These are phyloP conservation scores for Cantharis nigra DNA, from an alignment of 2,888 invertebrate genomes.

Conservation along the genomic window DNA sequence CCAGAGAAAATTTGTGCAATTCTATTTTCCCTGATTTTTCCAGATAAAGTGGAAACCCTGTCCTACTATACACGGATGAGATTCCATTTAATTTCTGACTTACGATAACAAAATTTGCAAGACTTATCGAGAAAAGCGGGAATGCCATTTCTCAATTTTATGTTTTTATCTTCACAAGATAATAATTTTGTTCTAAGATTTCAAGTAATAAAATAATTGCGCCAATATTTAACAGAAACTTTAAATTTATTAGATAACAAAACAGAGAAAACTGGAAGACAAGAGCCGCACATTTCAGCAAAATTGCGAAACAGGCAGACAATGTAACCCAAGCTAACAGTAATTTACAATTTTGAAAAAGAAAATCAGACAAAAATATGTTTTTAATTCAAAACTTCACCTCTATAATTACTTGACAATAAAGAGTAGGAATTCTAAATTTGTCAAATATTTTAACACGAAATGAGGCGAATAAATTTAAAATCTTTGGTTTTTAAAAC, in stretches of 20 bases:
- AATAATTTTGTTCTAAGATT: no score
- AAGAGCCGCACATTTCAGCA: not conserved
- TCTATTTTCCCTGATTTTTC: no score
- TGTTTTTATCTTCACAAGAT: no score
- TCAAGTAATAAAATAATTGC: not conserved
- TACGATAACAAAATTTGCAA: no score
- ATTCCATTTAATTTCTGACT: no score
- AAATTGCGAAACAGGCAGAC: not conserved
- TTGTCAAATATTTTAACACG: not conserved
- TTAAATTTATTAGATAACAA: not conserved
- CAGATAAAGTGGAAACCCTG: not conserved
- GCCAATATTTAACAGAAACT: not conserved
- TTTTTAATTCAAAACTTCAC: no score
- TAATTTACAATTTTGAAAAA: not conserved
- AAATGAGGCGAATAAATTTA: not conserved
- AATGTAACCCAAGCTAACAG: not conserved
- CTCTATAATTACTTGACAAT: not conserved
- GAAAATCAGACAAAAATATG: not conserved
- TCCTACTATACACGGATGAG: no score
- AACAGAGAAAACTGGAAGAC: not conserved
- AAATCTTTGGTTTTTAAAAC: not conserved
- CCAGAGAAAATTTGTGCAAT: no score
- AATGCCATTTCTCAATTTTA: no score
- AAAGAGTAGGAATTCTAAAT: not conserved
- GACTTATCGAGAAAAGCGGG: no score